phyloP scores from a whole-genome alignment of 92 coral and sea anemone species.

The Parazoanthus darwini region DNA sequence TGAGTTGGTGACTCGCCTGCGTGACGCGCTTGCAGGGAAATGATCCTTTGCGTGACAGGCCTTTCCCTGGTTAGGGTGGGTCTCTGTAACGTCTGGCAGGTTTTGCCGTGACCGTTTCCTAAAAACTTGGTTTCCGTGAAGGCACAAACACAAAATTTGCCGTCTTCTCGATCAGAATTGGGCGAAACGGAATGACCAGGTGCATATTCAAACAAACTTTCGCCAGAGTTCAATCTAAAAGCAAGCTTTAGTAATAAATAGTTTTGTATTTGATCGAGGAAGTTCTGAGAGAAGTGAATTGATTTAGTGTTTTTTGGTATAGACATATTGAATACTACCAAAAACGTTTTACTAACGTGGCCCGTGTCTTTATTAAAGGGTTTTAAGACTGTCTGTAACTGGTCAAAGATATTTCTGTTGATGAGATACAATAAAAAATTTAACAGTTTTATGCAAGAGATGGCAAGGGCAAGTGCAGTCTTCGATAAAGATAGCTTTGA shows the following conservation, averaged over 20 bases:
- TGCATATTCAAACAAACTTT: constrained; percentile 61
- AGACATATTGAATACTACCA: no score
- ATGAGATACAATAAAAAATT: no score
- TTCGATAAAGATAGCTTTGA: no score
- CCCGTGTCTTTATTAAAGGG: no score
- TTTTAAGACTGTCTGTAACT: no score
- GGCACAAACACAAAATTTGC: constrained; percentile 60
- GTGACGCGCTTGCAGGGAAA: constrained; percentile 51
- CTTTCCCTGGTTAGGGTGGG: constrained; percentile 64
- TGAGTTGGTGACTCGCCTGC: constrained; percentile 41
- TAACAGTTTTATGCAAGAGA: no score
- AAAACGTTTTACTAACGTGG: no score
- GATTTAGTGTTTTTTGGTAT: no score
- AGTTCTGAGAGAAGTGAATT: no score
- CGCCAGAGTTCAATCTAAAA: constrained; percentile 45
- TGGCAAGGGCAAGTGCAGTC: no score
- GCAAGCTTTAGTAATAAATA: neutral
- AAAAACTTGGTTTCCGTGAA: constrained; percentile 54
- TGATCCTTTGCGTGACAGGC: constrained; percentile 63
- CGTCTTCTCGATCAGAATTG: neutral
- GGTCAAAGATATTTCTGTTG: no score
- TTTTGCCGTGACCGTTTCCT: constrained; percentile 35
- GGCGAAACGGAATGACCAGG: constrained; percentile 13
- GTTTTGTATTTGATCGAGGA: neutral
- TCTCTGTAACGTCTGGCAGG: constrained; percentile 31